Base-by-base conservation (phyloP, 1,140 invertebrate genomes). In the Drosophila ogumai region DNA sequence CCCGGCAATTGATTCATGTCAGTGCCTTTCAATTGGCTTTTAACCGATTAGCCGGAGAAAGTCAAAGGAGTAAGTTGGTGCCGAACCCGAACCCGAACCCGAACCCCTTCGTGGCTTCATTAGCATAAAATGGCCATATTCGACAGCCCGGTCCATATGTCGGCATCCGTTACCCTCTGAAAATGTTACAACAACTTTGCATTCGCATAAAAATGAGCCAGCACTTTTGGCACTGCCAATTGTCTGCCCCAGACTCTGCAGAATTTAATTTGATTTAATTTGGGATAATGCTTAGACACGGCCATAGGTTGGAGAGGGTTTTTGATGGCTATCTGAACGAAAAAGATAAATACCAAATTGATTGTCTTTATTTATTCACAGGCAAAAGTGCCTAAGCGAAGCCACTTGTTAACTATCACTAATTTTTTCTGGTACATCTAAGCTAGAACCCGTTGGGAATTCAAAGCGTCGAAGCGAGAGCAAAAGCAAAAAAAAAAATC, bases 1-100 rank as follows among this genome's bases (percentile, higher is more conserved):
- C 44, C 22, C 52, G 15, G 25, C 84, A 87, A 84, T 88, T 88
- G 80, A 88, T 88, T 90, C 84, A 88, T 84, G 79, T 90, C 84
- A 88, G 58, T 88, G 85, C 25, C 76, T 81, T 88, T 88, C 85
- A 88, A 88, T 88, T 88, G 84, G 82, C 76, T 87, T 82, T 87
- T 79, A 82, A 87, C 84, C 84, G 71, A 87, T 88, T 88, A 80
- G 64, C 67, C 68, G 22, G 52, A 61, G 64, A 40, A 55, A 77
- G 72, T 73, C 60, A 59, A 57, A 49, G 54, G 46, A 32, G 28
- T 28, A 32, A 19, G 19, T 15, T 25, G 43, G 1, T 22, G 19
- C 19, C 0, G 13, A 44, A 19, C 46, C 54, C 54, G n/a, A n/a
- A n/a, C n/a, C n/a, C n/a, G n/a, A n/a, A n/a, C n/a, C 19, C 0